phyloP scores from a whole-genome alignment of 2,888 invertebrate species.

The Bombylius major region DNA sequence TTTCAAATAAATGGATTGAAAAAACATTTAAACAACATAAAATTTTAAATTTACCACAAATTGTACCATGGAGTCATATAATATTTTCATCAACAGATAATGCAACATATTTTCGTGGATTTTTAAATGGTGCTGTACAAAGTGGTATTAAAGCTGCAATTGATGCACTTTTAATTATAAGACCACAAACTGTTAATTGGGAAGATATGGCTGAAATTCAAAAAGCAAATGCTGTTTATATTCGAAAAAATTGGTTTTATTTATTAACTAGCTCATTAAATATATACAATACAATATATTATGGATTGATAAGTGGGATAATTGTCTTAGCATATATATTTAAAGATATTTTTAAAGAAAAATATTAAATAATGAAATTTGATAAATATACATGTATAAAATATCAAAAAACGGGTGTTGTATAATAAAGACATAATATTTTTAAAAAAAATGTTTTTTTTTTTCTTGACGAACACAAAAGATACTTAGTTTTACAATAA shows the following conservation, averaged over 20 bases:
- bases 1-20: conserved; percentile 20
- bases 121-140: conserved; percentile 32
- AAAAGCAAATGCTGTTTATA: conserved; percentile 13
- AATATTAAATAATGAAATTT: background rate
- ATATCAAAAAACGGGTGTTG: too few species aligned
- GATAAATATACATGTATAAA: too few species aligned
- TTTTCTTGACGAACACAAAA: too few species aligned
- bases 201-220: conserved; percentile 26
- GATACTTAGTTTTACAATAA: too few species aligned
- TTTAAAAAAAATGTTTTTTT: too few species aligned
- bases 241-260: conserved; percentile 9
- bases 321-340: background rate
- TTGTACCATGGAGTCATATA: conserved; percentile 28
- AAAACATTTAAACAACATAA: conserved; percentile 20
- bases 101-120: conserved; percentile 27
- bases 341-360: background rate
- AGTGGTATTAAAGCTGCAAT: conserved; percentile 30
- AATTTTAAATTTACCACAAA: conserved; percentile 19
- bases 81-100: conserved; percentile 30
- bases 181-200: conserved; percentile 31
- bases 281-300: conserved; percentile 28
- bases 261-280: conserved; percentile 25
- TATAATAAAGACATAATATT: too few species aligned
- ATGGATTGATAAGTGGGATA: conserved; percentile 9
- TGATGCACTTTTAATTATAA: conserved; percentile 24